Percentiles rank a stretch among this genome's conserved stretches.
Evolutionary conservation across 2,888 invertebrate genomes (phyloP).

Genomic region (Eupithecia inturbata): DNA sequence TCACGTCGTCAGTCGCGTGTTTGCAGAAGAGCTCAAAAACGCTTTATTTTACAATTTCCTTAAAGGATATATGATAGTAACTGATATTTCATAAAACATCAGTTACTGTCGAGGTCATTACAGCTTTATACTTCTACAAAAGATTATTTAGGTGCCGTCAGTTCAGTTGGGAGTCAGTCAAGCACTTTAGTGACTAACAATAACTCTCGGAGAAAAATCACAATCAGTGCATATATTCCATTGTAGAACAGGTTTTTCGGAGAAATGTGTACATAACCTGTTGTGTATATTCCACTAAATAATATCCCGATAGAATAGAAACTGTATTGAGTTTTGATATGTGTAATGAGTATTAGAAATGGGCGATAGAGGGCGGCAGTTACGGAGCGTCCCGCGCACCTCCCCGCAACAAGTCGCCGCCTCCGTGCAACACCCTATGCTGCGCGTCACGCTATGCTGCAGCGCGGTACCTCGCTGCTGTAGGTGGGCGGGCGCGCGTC

Average conservation of each 20-base stretch:
- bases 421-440: slow-evolving; percentile 28
- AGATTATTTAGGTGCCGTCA: too few species aligned
- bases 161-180: too few species aligned
- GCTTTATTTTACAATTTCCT: too few species aligned
- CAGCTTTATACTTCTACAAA: background rate
- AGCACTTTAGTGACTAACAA: background rate
- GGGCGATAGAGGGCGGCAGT: slow-evolving; percentile 9
- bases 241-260: too few species aligned
- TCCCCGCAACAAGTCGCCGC: slow-evolving; percentile 32
- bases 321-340: background rate
- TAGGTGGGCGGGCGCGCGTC: slow-evolving; percentile 73
- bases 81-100: too few species aligned
- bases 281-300: too few species aligned
- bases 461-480: slow-evolving; percentile 82
- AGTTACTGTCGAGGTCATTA: too few species aligned
- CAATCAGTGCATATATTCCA: too few species aligned
- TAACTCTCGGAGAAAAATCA: too few species aligned
- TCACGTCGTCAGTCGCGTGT: background rate
- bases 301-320: background rate
- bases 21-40: background rate
- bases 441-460: slow-evolving; percentile 64
- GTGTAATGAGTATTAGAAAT: slow-evolving; percentile 1
- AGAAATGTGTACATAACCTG: too few species aligned
- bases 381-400: slow-evolving; percentile 49
- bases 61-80: too few species aligned